Conservation (phyloP, 2,113 vertebrate species). For the Rafetus swinhoei region DNA sequence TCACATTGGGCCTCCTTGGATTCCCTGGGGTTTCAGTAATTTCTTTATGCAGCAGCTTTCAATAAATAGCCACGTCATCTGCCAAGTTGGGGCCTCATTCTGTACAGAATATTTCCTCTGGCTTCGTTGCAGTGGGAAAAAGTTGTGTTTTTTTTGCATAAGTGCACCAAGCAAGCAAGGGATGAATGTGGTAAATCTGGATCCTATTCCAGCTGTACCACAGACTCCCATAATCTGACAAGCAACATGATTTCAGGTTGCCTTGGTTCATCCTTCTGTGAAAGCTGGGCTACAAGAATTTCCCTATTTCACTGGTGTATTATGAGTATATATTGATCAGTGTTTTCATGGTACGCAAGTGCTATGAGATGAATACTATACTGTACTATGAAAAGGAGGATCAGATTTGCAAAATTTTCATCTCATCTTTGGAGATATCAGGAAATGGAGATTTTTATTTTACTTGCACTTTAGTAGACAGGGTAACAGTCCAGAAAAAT, state of each 20-base stretch:
- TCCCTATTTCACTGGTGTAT: neutral
- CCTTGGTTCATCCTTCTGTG: neutral
- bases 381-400: neutral
- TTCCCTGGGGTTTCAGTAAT: neutral
- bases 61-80: neutral
- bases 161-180: neutral
- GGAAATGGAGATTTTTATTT: conserved; percentile 10
- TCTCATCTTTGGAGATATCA: neutral
- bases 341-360: neutral
- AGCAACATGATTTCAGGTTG: neutral
- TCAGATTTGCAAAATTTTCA: neutral
- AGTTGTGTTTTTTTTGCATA: neutral
- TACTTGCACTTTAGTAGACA: conserved; percentile 12
- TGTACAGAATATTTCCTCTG: neutral
- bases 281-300: neutral
- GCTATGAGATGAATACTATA: neutral
- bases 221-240: neutral
- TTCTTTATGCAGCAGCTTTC: neutral
- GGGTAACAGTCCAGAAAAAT: neutral
- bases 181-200: neutral
- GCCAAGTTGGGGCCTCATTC: neutral
- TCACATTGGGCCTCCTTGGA: too few species aligned
- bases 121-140: neutral
- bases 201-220: accelerated
- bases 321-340: neutral